Percentiles rank a stretch among this genome's conserved stretches.
These are phyloP conservation scores for Menidia beryllina DNA, from an alignment of 2,113 vertebrate genomes.

Conservation along the genomic window DNA sequence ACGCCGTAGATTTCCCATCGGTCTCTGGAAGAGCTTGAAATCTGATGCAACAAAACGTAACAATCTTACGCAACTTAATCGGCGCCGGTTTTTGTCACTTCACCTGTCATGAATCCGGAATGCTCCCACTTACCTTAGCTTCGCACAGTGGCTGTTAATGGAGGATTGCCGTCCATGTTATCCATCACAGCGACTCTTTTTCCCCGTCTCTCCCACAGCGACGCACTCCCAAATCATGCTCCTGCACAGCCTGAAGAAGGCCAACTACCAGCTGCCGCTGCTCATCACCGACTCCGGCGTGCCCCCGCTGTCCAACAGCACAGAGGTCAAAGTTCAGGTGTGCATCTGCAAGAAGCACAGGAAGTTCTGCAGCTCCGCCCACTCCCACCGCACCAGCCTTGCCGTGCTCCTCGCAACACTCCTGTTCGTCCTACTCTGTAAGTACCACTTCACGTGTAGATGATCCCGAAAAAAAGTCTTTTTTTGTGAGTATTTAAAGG, in stretches of 20 bases:
- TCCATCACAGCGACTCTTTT: not conserved
- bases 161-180: not conserved
- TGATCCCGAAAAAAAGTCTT: not conserved
- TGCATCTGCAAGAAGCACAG: constrained; percentile 96
- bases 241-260: constrained; percentile 94
- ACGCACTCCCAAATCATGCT: constrained; percentile 94
- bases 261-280: constrained; percentile 95
- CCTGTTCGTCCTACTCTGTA: constrained; percentile 69
- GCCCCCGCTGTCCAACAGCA: constrained; percentile 91
- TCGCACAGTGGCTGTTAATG: not conserved
- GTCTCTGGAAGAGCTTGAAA: constrained; percentile 34
- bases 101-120: constrained; percentile 17
- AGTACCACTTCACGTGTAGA: constrained; percentile 36
- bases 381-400: constrained; percentile 80
- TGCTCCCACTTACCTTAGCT: constrained; percentile 14
- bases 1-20: constrained; percentile 18
- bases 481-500: not conserved
- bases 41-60: constrained; percentile 70
- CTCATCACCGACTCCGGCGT: constrained; percentile 95
- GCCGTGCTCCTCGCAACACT: constrained; percentile 75
- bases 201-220: constrained; percentile 66
- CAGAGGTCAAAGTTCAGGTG: constrained; percentile 95
- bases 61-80: constrained; percentile 37
- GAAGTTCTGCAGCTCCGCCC: constrained; percentile 92
- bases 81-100: constrained; percentile 34